Evolutionary conservation across 2,797 vertebrate species (phyloP).

Genomic region (Macropodus opercularis): DNA sequence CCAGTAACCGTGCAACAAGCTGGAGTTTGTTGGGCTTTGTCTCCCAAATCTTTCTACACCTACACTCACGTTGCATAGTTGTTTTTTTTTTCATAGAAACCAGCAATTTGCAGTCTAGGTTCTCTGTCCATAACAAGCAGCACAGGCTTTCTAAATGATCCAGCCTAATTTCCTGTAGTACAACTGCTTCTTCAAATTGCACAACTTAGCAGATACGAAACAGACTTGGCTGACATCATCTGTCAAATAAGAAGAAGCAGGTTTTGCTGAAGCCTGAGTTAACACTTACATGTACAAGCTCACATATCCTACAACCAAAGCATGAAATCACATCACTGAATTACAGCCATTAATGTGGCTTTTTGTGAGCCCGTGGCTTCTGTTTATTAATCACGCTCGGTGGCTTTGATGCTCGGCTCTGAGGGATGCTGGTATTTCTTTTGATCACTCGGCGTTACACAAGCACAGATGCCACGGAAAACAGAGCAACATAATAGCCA

Average conservation of each 20-base stretch:
- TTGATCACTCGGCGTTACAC: conserved; percentile 28
- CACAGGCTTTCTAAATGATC: not conserved
- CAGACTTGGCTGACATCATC: conserved; percentile 9
- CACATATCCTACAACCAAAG: conserved; percentile 20
- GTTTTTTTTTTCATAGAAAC: conserved; percentile 21
- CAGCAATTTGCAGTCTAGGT: not conserved
- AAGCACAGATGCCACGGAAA: conserved; percentile 29
- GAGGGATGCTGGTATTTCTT: conserved; percentile 21
- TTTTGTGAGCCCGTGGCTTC: conserved; percentile 29
- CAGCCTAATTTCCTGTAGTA: conserved; percentile 1
- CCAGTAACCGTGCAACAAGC: conserved; percentile 2
- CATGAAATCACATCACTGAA: conserved; percentile 43
- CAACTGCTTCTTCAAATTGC: conserved; percentile 8
- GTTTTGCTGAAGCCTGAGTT: conserved; percentile 23
- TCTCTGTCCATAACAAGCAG: conserved; percentile 2
- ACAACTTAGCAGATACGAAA: conserved; percentile 17
- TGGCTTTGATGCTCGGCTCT: conserved; percentile 34
- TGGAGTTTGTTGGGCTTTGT: not conserved
- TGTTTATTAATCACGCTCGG: conserved; percentile 33
- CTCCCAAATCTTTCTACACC: conserved; percentile 14
- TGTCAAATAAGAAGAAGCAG: not conserved
- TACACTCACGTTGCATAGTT: not conserved
- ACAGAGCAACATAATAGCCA: conserved; percentile 8
- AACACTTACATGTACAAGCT: conserved; percentile 9
- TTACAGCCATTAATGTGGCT: conserved; percentile 37